These are phyloP conservation scores for Melanotaenia maccullochi DNA, from an alignment of 2,797 vertebrate species.

Conservation along the genomic window DNA sequence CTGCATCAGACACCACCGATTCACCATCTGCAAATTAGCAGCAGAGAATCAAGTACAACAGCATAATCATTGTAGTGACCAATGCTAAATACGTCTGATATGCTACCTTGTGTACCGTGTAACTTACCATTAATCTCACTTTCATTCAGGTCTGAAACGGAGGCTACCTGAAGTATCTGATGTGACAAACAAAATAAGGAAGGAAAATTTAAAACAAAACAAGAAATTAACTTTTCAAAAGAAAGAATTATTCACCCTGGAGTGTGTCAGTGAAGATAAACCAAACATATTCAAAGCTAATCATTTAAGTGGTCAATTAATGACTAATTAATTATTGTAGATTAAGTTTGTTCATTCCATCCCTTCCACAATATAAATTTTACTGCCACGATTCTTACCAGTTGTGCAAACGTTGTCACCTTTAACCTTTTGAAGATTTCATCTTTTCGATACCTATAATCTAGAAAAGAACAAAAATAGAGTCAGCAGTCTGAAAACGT, in stretches of 20 bases:
- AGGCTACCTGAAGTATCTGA: conserved; percentile 93
- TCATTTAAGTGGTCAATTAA: conserved; percentile 1
- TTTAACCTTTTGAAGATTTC: conserved; percentile 97
- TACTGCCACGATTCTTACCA: conserved; percentile 82
- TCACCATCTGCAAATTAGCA: conserved; percentile 71
- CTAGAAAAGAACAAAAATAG: conserved; percentile 70
- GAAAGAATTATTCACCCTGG: not conserved
- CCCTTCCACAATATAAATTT: not conserved
- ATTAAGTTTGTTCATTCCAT: not conserved
- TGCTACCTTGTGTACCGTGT: conserved; percentile 64
- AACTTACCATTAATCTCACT: conserved; percentile 79
- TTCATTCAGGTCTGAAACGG: conserved; percentile 87
- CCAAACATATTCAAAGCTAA: conserved; percentile 7
- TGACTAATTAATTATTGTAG: conserved; percentile 12
- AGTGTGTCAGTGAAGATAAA: not conserved
- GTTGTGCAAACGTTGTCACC: conserved; percentile 93
- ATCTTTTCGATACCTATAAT: conserved; percentile 94
- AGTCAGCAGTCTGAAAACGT: not conserved
- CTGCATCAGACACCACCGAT: conserved; percentile 71
- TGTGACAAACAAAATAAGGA: conserved; percentile 19
- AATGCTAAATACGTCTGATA: not conserved
- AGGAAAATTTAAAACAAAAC: not conserved
- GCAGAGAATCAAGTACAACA: not conserved
- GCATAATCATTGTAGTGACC: not conserved
- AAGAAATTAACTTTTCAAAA: not conserved